Base-by-base conservation (phyloP, 1,140 invertebrate genomes). In the Bombus difficillimus region DNA sequence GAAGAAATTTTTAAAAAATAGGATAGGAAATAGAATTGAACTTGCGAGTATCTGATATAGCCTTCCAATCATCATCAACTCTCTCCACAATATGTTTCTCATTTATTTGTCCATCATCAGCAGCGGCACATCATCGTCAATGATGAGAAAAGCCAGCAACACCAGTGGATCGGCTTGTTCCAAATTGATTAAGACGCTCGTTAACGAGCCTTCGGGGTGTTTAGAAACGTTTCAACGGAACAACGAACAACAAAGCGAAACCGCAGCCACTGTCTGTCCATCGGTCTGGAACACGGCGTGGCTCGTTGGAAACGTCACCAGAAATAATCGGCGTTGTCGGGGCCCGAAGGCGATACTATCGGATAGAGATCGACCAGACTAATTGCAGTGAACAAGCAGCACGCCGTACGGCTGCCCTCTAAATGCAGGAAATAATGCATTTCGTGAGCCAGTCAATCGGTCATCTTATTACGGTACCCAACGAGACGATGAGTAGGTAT, bases 361-460 rank as follows among this genome's bases (percentile, higher is more conserved):
- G 72, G 25, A 80, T 85, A 47, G 64, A 25, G 39, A 37, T 64
- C 74, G 85, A 9, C 59, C 59, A n/a, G 15, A 57, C 85, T 90
- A 89, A 90, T 90, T 90, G 88, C 69, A 47, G 71, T 5, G 87
- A 84, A 77, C 79, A 73, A 64, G 39, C 41, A 62, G 69, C 43
- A 76, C 73, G 57, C 57, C 25, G 57, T 34, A 32, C 39, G 37
- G 39, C 66, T 79, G 53, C 39, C 34, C 85, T 12, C 37, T 86
- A 78, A 90, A 82, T 69, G 77, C 85, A 90, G 79, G 74, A 89
- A 87, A 90, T 89, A 87, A 88, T 86, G 87, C 87, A 74, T 78
- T 81, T 85, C 81, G 78, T 78, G 73, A 69, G 66, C 81, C 81
- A 39, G 68, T 88, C 88, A 39, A 87, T 89, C 88, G 82, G 88